phyloP scores from a whole-genome alignment of 2,113 vertebrate species.

The Axis porcinus region DNA sequence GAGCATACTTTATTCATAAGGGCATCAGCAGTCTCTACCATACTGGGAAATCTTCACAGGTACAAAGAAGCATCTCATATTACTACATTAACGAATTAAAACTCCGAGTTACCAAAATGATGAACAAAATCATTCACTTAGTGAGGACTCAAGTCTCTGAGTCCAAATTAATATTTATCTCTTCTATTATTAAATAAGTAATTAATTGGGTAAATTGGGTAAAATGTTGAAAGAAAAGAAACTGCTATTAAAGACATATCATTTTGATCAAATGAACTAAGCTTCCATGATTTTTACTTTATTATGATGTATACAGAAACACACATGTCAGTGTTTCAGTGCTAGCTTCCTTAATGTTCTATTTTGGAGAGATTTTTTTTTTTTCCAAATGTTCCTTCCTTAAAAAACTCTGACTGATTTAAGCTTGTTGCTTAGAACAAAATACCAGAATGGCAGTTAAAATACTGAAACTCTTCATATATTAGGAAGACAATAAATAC shows the following conservation, averaged over 20 bases:
- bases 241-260: not conserved
- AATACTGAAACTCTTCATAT: slow-evolving; percentile 9
- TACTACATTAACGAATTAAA: not conserved
- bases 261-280: slow-evolving; percentile 32
- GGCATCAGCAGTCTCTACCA: not conserved
- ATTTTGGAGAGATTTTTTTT: not conserved
- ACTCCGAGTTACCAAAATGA: not conserved
- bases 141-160: not conserved
- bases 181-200: not conserved
- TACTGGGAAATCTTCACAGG: not conserved
- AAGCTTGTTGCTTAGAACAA: slow-evolving; percentile 27
- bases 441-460: slow-evolving; percentile 8
- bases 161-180: not conserved
- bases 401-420: not conserved
- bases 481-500: slow-evolving; percentile 32
- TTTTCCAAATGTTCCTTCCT: not conserved
- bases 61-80: not conserved
- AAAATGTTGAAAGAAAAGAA: not conserved
- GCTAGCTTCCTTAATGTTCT: not conserved
- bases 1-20: not conserved
- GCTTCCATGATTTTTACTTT: not conserved
- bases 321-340: not conserved
- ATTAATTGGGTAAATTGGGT: not conserved
- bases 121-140: not conserved
- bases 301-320: not conserved